Evolutionary conservation across 1,140 invertebrate species (phyloP).

Genomic region (Halyomorpha halys): DNA sequence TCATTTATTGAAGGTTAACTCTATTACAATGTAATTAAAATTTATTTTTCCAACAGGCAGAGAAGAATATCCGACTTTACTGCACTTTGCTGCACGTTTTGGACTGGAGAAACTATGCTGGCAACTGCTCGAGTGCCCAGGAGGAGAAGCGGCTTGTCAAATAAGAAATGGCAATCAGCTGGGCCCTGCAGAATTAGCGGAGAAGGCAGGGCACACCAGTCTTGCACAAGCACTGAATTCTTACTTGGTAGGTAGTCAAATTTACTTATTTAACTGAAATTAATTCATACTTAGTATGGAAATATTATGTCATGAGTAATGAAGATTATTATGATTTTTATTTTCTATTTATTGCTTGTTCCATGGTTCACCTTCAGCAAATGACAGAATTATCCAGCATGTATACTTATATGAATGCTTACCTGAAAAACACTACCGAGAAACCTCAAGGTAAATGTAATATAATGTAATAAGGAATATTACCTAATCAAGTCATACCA

Average conservation of each 20-base stretch:
- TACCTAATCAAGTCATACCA: too few relatives aligned
- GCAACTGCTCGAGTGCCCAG: slow-evolving; percentile 72
- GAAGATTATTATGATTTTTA: too few relatives aligned
- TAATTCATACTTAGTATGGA: too few relatives aligned
- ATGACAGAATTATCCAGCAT: slow-evolving; percentile 72
- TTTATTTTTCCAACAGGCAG: slow-evolving; percentile 32
- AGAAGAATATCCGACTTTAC: slow-evolving; percentile 73
- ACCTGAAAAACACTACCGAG: slow-evolving; percentile 65
- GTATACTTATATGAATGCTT: slow-evolving; percentile 74
- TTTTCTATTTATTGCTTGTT: slow-evolving; percentile 20
- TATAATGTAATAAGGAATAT: too few relatives aligned
- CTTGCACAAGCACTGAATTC: slow-evolving; percentile 61
- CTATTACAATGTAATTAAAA: background rate
- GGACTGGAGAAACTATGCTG: slow-evolving; percentile 71
- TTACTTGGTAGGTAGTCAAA: slow-evolving; percentile 49
- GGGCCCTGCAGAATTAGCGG: slow-evolving; percentile 68
- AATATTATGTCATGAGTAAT: too few relatives aligned
- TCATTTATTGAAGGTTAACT: too few relatives aligned
- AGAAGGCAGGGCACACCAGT: slow-evolving; percentile 55
- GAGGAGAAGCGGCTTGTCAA: slow-evolving; percentile 66
- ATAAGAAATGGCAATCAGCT: slow-evolving; percentile 64
- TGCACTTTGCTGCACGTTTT: slow-evolving; percentile 79
- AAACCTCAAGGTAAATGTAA: slow-evolving; percentile 24
- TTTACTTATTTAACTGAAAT: too few relatives aligned
- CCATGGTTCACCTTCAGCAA: slow-evolving; percentile 38